Conservation (phyloP, 2,888 invertebrate genomes). For the Herminia tarsipennalis region DNA sequence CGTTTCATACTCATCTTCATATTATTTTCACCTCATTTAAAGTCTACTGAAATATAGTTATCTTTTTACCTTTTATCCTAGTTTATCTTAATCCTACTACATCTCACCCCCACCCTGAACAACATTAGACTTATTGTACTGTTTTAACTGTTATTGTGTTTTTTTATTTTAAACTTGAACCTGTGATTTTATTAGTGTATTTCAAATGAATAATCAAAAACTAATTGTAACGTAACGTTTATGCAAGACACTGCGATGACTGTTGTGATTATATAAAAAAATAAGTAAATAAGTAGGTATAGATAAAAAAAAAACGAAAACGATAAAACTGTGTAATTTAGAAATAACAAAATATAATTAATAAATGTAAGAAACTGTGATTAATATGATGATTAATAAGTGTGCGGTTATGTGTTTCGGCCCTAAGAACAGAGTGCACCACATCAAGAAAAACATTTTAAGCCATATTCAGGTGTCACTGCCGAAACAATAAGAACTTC, state of each 20-base stretch:
- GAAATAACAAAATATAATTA: conserved; percentile 36
- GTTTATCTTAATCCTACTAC: too few species aligned
- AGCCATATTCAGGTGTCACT: conserved; percentile 38
- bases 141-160: conserved; percentile 40
- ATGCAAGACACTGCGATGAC: conserved; percentile 36
- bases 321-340: conserved; percentile 37
- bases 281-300: conserved; percentile 38
- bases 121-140: conserved; percentile 38
- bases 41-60: too few species aligned
- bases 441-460: conserved; percentile 38
- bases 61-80: too few species aligned
- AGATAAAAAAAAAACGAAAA: conserved; percentile 37
- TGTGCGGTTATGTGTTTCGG: conserved; percentile 36
- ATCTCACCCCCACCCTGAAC: too few species aligned
- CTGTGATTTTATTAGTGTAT: conserved; percentile 40
- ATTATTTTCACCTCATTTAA: too few species aligned
- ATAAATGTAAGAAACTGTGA: conserved; percentile 36
- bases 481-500: conserved; percentile 38
- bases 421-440: conserved; percentile 31
- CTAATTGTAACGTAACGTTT: conserved; percentile 27
- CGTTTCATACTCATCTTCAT: too few species aligned
- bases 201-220: conserved; percentile 34
- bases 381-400: conserved; percentile 38
- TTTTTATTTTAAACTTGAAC: conserved; percentile 40
- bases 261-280: conserved; percentile 35